Percentiles rank a stretch among this genome's conserved stretches.
These are phyloP conservation scores for Sapajus apella DNA, from an alignment of 2,113 vertebrate genomes.

Conservation along the genomic window DNA sequence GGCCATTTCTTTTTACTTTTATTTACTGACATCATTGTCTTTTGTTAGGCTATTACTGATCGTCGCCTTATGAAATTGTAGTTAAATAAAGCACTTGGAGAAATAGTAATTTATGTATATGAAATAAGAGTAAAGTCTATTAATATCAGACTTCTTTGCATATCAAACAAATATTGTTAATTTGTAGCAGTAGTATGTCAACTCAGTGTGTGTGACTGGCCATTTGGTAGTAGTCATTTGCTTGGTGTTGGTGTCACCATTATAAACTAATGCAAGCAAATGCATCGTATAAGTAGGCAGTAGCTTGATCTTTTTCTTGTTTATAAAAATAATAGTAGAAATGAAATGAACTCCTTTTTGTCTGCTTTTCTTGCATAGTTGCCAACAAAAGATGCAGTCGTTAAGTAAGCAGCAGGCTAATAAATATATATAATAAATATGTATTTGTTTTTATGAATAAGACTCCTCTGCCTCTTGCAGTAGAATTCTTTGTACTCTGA, in stretches of 20 bases:
- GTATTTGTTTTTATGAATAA: conserved; percentile 31
- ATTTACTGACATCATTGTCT: not conserved
- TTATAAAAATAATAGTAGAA: conserved; percentile 32
- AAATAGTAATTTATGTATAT: not conserved
- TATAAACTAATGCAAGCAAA: not conserved
- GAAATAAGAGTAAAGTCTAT: not conserved
- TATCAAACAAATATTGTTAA: not conserved
- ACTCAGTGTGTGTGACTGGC: conserved; percentile 1
- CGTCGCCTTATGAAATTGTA: not conserved
- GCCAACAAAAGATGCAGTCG: conserved; percentile 53
- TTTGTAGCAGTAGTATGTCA: not conserved
- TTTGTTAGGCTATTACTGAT: not conserved
- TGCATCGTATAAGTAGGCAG: not conserved
- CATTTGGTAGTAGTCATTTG: conserved; percentile 25
- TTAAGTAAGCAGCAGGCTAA: conserved; percentile 17
- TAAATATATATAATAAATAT: conserved; percentile 29
- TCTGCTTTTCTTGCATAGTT: conserved; percentile 51
- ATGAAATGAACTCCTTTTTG: conserved; percentile 56
- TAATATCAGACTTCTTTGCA: not conserved
- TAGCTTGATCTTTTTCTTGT: conserved; percentile 33
- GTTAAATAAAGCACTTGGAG: not conserved
- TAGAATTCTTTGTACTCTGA: conserved; percentile 53
- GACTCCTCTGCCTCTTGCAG: conserved; percentile 31
- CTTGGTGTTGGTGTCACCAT: not conserved
- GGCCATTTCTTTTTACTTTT: not conserved